Percentiles rank a stretch among this genome's conserved stretches.
Conservation (phyloP, 2,797 vertebrate species). For the Pogonophryne albipinna region DNA sequence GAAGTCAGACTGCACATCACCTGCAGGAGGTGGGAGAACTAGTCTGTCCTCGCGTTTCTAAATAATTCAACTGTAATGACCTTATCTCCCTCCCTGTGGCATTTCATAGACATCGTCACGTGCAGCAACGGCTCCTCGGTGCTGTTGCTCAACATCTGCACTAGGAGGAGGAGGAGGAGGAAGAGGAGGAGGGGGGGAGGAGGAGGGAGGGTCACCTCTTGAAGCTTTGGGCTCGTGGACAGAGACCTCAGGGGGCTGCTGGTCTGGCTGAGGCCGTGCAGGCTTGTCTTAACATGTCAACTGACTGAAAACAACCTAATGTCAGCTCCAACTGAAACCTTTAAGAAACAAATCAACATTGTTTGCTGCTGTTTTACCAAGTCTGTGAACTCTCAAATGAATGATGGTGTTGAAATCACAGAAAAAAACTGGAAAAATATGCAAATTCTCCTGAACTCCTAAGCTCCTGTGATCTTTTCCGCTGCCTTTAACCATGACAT, state of each 20-base stretch:
- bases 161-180: conserved; percentile 6
- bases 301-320: not conserved
- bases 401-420: not conserved
- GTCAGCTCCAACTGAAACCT: conserved; percentile 1
- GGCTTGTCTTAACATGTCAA: conserved; percentile 58
- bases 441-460: not conserved
- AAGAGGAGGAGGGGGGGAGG: conserved; percentile 13
- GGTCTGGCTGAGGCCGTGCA: conserved; percentile 17
- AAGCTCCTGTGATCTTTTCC: no score
- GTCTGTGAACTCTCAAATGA: not conserved
- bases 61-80: conserved; percentile 20
- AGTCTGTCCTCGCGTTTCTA: conserved; percentile 17
- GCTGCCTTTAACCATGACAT: no score
- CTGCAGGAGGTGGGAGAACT: conserved; percentile 11
- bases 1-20: conserved; percentile 8
- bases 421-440: not conserved
- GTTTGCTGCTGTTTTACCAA: conserved; percentile 7
- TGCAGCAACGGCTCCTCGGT: not conserved
- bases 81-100: conserved; percentile 23
- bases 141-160: conserved; percentile 14
- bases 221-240: conserved; percentile 24
- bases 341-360: not conserved
- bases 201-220: conserved; percentile 13
- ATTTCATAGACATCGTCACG: conserved; percentile 33
- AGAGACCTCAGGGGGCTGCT: conserved; percentile 39